Evolutionary conservation across 1,140 invertebrate species (phyloP), one percentile per base, ranked within the genome.

Genomic region (Calliphora vicina): DNA sequence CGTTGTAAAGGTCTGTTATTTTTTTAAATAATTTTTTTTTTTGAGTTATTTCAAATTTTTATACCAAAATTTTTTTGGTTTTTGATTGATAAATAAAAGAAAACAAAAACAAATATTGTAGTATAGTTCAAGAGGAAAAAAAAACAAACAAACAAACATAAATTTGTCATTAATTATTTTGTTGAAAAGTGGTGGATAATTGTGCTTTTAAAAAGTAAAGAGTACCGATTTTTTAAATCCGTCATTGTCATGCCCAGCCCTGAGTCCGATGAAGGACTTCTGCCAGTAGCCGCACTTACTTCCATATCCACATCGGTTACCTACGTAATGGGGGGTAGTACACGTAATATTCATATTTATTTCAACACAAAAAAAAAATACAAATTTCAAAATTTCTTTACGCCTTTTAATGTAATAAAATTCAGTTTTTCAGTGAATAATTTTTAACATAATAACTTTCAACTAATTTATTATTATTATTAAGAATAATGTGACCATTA

Each of bases 261-360:
- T 83, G 88, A 90, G 86, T 88, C 87, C 84, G 89, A 90, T 81
- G 88, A 88, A 50, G 89, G 89, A 89, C 89, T 90, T 82, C 88
- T 86, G 87, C 89, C 87, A 83, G 89, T 90, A 82, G 88, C 88
- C 71, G 87, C 89, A 84, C 86, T 88, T 83, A 90, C 87, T 88
- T 90, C 89, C 88, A 89, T 85, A 86, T 90, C 89, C 83, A 88
- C 88, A 85, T 89, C 88, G 82, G 89, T 90, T 85, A 90, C 89
- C 89, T 90, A 86, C 85, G 87, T 84, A 86, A 82, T 84, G 81
- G 80, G 50, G 81, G 86, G 84, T 10, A 35, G 6, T 8, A 35
- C 35, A 35, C 85, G 86, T 85, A 45, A 73, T 17, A 67, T 81
- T 84, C 67, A 84, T 86, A 42, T 42, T 76, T 20, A n/a, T n/a